These are phyloP conservation scores for Nothobranchius kuhntae DNA, from an alignment of 2,113 vertebrate species.

Conservation along the genomic window DNA sequence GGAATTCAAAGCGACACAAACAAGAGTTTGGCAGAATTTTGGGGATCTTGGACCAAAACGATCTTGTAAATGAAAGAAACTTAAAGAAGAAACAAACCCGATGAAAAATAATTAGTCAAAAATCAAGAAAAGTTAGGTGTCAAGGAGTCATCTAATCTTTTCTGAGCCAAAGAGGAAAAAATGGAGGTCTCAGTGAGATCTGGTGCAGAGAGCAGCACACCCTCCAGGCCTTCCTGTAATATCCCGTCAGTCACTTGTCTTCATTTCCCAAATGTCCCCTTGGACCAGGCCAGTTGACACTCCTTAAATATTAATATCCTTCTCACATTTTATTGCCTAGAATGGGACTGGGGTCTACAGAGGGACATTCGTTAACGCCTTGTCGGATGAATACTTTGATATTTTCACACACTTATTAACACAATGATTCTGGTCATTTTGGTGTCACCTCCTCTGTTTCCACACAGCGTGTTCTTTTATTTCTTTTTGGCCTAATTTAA, in stretches of 20 bases:
- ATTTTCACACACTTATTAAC: neutral
- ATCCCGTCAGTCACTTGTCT: slow-evolving; percentile 12
- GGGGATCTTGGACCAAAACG: neutral
- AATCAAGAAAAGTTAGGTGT: neutral
- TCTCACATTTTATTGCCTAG: slow-evolving; percentile 19
- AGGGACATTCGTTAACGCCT: neutral
- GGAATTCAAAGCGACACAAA: neutral
- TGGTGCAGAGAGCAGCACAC: neutral
- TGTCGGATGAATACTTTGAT: neutral
- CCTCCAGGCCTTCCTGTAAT: neutral
- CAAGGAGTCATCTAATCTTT: neutral
- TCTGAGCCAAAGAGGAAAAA: neutral
- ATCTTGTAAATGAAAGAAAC: neutral
- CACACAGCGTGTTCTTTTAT: too few species aligned
- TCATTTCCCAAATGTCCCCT: slow-evolving; percentile 10
- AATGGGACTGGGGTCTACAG: slow-evolving; percentile 7
- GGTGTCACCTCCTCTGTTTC: neutral
- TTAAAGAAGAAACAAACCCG: neutral
- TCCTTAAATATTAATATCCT: slow-evolving; percentile 21
- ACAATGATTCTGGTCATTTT: neutral
- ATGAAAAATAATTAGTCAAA: neutral
- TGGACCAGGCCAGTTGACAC: neutral
- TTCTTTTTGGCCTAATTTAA: too few species aligned
- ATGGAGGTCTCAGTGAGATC: neutral
- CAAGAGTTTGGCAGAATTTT: neutral